phyloP scores from a whole-genome alignment of 2,797 vertebrate species.

The Rhodeus uyekii region DNA sequence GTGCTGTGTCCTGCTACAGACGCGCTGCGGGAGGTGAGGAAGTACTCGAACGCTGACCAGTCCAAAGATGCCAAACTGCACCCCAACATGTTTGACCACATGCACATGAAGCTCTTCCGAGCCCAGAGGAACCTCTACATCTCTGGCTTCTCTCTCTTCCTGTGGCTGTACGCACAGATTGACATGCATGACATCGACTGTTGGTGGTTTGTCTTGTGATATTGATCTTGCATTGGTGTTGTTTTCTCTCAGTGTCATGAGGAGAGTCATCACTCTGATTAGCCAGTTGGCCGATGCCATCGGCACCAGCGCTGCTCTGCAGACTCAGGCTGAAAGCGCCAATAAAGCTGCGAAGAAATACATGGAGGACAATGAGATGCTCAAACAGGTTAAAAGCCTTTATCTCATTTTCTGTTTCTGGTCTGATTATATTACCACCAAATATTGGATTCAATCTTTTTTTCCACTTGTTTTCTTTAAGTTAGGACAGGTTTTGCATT shows the following conservation, averaged over 20 bases:
- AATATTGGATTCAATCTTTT: not conserved
- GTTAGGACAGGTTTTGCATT: not conserved
- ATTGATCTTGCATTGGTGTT: not conserved
- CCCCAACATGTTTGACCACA: constrained; percentile 83
- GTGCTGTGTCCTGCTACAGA: constrained; percentile 71
- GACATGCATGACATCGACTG: not conserved
- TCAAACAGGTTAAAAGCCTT: constrained; percentile 79
- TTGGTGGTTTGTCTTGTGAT: not conserved
- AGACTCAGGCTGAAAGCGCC: constrained; percentile 80
- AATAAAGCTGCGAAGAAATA: constrained; percentile 82
- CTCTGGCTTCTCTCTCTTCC: constrained; percentile 95
- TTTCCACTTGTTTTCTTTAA: not conserved
- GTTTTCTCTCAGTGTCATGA: constrained; percentile 72
- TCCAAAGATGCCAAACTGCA: constrained; percentile 71
- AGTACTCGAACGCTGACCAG: constrained; percentile 80
- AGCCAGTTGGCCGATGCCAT: constrained; percentile 82
- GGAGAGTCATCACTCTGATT: constrained; percentile 85
- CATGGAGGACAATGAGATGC: constrained; percentile 83
- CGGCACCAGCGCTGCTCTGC: constrained; percentile 74
- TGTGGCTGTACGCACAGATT: constrained; percentile 87
- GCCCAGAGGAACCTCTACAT: constrained; percentile 97
- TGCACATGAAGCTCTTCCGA: constrained; percentile 97
- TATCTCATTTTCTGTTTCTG: not conserved
- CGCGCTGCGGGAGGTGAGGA: constrained; percentile 90
- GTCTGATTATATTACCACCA: not conserved